phyloP scores from a whole-genome alignment of 2,113 vertebrate species.

The Nothoprocta pentlandii region DNA sequence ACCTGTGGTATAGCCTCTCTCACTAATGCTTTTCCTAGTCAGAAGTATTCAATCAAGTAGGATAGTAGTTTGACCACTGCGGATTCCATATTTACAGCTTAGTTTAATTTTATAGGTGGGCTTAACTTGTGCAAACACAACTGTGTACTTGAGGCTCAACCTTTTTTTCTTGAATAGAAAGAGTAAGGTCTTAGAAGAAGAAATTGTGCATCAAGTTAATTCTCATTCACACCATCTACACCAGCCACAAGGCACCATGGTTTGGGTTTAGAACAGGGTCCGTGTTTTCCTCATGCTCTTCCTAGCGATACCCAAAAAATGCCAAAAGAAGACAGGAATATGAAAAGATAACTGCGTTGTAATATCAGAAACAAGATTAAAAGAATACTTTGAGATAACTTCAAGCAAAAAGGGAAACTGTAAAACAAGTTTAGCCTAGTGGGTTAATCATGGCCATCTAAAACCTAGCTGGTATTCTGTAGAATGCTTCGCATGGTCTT shows the following conservation, averaged over 20 bases:
- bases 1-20: neutral
- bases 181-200: slow-evolving; percentile 1
- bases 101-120: slow-evolving; percentile 48
- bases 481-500: neutral
- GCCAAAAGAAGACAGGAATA: slow-evolving; percentile 39
- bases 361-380: neutral
- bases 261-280: neutral
- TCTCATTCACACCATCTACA: neutral
- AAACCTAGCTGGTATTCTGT: neutral
- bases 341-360: neutral
- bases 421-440: neutral
- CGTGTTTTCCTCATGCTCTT: neutral
- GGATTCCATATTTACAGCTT: slow-evolving; percentile 14
- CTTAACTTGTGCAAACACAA: slow-evolving; percentile 54
- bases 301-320: slow-evolving; percentile 6
- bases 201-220: slow-evolving; percentile 48
- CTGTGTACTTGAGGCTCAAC: neutral
- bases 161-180: neutral
- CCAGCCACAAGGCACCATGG: neutral
- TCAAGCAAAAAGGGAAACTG: neutral
- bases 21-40: slow-evolving; percentile 33
- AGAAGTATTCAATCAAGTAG: neutral
- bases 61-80: slow-evolving; percentile 36
- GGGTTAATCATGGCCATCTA: neutral
- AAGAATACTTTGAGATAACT: slow-evolving; percentile 7